Conservation (phyloP, 2,797 vertebrate species). For the Trachops cirrhosus region DNA sequence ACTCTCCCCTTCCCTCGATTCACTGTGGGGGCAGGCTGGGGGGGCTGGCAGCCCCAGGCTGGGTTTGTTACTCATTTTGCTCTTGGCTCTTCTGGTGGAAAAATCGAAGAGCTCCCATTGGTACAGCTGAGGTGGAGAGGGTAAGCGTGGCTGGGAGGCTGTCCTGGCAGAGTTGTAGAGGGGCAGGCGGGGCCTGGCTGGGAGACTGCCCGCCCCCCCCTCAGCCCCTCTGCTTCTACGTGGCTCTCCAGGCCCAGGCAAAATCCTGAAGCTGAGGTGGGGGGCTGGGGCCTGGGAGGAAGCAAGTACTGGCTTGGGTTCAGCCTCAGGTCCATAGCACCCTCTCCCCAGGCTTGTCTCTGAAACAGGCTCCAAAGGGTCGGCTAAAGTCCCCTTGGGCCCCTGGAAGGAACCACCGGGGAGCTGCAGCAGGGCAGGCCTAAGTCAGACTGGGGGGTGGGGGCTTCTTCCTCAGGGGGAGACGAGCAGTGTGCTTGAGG, state of each 20-base stretch:
- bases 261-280: neutral
- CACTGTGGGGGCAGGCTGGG: neutral
- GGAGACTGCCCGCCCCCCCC: neutral
- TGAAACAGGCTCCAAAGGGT: neutral
- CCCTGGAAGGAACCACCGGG: neutral
- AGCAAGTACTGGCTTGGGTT: neutral
- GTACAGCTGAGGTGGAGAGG: slow-evolving; percentile 46
- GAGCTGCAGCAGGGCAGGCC: neutral
- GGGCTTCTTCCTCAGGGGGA: neutral
- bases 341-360: neutral
- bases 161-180: slow-evolving; percentile 2
- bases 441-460: neutral
- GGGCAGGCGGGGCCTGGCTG: slow-evolving; percentile 41
- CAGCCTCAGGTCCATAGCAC: neutral
- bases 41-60: neutral
- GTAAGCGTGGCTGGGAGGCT: slow-evolving; percentile 45
- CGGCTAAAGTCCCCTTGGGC: neutral
- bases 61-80: slow-evolving; percentile 62
- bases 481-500: neutral
- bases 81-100: slow-evolving; percentile 73
- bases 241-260: slow-evolving; percentile 54
- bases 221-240: slow-evolving; percentile 31
- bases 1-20: neutral
- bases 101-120: slow-evolving; percentile 59
- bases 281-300: neutral